phyloP scores from a whole-genome alignment of 2,797 vertebrate genomes.

The Calcarius lapponicus region DNA sequence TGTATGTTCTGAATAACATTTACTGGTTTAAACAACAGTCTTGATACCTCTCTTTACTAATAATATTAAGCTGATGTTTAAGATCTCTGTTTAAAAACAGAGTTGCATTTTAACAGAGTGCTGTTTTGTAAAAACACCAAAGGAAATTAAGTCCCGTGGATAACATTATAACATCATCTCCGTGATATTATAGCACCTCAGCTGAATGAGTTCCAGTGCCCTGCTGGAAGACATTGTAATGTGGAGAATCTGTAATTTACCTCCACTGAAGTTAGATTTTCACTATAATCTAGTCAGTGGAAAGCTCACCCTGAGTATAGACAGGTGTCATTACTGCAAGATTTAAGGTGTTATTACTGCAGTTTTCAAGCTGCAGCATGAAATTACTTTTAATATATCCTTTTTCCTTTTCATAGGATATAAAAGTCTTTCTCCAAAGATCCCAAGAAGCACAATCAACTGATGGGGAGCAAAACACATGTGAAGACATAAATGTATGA shows the following conservation, averaged over 20 bases:
- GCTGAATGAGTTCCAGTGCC: background rate
- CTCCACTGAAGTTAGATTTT: background rate
- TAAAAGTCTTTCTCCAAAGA: slow-evolving; percentile 67
- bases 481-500: background rate
- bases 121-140: background rate
- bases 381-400: slow-evolving; percentile 21
- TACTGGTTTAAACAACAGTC: background rate
- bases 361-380: background rate
- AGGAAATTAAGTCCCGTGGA: background rate
- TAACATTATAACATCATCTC: background rate
- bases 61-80: background rate
- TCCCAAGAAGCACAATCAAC: slow-evolving; percentile 8
- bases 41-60: background rate
- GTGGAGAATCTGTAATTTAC: background rate
- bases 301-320: background rate
- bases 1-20: background rate
- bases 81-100: background rate
- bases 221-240: background rate
- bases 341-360: background rate
- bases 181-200: background rate
- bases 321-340: background rate
- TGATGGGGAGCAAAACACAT: background rate
- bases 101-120: background rate
- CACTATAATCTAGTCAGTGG: background rate
- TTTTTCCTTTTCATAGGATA: slow-evolving; percentile 66